Base-by-base conservation (phyloP, 2,888 invertebrate species). In the Leucophenga montana region DNA sequence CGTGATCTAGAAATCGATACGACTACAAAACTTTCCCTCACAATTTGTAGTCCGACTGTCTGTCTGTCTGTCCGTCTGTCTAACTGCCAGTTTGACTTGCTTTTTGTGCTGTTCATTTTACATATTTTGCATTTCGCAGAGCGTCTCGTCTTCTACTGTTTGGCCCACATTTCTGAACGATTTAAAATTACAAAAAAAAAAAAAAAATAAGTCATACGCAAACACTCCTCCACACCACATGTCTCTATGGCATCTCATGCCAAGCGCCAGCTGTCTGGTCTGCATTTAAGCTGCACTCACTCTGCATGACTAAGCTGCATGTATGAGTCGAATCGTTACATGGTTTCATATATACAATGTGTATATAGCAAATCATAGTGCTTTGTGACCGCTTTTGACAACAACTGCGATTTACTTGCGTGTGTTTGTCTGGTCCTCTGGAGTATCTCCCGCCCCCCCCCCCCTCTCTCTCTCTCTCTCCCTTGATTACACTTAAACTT, bases 1-100 rank as follows among this genome's bases (percentile, higher is more conserved):
- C 70, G 82, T 76, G 76, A 82, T 77, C 76, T 75, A 73, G 75
- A 77, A 83, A 82, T 83, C 82, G 79, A 84, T 78, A 82, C 77
- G 69, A 53, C 50, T 61, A 56, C 64, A 70, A 69, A 83, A 81
- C 80, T 81, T 81, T 81, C 80, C 83, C 84, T 76, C 73, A 67
- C 67, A 74, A 75, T 77, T 62, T 39, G 39, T 39, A 39, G 68
- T 59, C 39, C 69, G 62, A 62, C 56, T 66, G 44, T 54, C 59
- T 56, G 57, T 70, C 48, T 44, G 53, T 54, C 67, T 59, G 8
- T 39, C 48, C 54, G 16, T 46, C 20, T 44, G 44, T 67, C 59
- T 66, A n/a, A 22, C 16, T 57, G 8, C 8, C 64, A 57, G 44
- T 50, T n/a, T 46, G 14, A 46, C 50, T 50, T 50, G 6, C 4